Conservation (phyloP, 2,888 invertebrate genomes). For the Noctua janthina region DNA sequence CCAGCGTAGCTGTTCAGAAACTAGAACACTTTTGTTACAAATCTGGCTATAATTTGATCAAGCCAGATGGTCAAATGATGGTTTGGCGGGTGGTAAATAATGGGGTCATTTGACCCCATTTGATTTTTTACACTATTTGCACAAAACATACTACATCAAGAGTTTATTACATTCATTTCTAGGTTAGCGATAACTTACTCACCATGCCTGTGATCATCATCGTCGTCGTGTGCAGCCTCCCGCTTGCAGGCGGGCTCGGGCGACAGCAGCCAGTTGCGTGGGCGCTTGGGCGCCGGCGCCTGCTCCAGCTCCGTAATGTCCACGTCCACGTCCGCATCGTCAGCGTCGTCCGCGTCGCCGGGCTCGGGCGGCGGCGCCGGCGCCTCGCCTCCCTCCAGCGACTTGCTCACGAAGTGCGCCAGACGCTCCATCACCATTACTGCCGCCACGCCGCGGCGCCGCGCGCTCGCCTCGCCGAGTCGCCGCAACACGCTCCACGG, state of each 20-base stretch:
- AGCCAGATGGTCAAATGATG: neutral
- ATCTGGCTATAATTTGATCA: neutral
- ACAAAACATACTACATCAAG: neutral
- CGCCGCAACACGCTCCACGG: conserved; percentile 82
- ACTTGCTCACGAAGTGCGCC: conserved; percentile 97
- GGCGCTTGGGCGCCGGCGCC: conserved; percentile 82
- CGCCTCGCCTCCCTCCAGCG: conserved; percentile 92
- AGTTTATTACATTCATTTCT: neutral
- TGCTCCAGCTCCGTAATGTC: conserved; percentile 88
- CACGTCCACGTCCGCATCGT: conserved; percentile 87
- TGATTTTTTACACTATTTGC: neutral
- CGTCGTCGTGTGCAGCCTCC: conserved; percentile 80
- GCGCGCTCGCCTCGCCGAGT: conserved; percentile 84
- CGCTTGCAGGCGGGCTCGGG: conserved; percentile 84
- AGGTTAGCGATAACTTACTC: conserved; percentile 56
- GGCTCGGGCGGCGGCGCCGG: conserved; percentile 88
- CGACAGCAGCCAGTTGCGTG: conserved; percentile 87
- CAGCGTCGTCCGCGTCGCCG: conserved; percentile 83
- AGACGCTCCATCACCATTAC: conserved; percentile 95
- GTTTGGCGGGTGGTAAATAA: neutral
- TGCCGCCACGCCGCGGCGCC: conserved; percentile 83
- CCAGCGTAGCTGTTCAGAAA: neutral
- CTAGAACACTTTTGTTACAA: neutral
- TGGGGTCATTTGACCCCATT: too few relatives aligned
- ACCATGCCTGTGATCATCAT: conserved; percentile 87